Evolutionary conservation across 2,888 invertebrate species (phyloP).

Genomic region (Blomia tropicalis): DNA sequence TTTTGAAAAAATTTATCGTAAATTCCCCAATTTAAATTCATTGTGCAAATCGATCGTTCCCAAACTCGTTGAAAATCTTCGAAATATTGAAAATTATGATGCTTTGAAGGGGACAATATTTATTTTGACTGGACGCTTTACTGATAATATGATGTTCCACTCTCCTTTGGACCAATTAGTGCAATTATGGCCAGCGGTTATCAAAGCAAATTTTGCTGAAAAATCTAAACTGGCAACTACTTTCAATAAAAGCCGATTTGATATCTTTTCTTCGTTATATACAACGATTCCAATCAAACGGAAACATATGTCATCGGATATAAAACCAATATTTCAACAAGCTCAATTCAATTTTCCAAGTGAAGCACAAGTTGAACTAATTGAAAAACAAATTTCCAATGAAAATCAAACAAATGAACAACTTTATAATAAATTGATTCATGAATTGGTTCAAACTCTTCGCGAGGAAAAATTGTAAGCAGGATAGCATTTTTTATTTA

Average conservation of each 20-base stretch:
- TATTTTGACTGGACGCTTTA: conserved; percentile 52
- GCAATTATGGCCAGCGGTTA: conserved; percentile 59
- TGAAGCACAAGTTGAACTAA: conserved; percentile 25
- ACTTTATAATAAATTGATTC: conserved; percentile 33
- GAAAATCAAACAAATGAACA: conserved; percentile 23
- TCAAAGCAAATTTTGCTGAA: conserved; percentile 63
- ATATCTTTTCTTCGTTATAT: conserved; percentile 30
- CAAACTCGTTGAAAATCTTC: conserved; percentile 44
- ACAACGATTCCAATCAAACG: conserved; percentile 31
- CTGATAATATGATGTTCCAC: conserved; percentile 48
- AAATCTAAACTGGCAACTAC: conserved; percentile 56
- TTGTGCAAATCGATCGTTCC: conserved; percentile 51
- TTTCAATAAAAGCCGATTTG: conserved; percentile 34
- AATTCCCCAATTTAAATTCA: conserved; percentile 54
- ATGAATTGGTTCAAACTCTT: conserved; percentile 34
- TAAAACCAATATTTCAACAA: not conserved
- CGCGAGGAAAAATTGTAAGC: conserved; percentile 35
- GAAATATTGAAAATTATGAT: conserved; percentile 46
- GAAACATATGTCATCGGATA: not conserved
- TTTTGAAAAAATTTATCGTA: conserved; percentile 47
- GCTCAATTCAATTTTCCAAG: conserved; percentile 15
- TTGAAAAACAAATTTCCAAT: conserved; percentile 1
- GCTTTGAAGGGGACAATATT: conserved; percentile 62
- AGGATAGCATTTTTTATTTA: not conserved
- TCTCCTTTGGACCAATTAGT: conserved; percentile 58